These are phyloP conservation scores for Drosophila quadrilineata DNA, from an alignment of 1,140 invertebrate genomes.

Conservation along the genomic window DNA sequence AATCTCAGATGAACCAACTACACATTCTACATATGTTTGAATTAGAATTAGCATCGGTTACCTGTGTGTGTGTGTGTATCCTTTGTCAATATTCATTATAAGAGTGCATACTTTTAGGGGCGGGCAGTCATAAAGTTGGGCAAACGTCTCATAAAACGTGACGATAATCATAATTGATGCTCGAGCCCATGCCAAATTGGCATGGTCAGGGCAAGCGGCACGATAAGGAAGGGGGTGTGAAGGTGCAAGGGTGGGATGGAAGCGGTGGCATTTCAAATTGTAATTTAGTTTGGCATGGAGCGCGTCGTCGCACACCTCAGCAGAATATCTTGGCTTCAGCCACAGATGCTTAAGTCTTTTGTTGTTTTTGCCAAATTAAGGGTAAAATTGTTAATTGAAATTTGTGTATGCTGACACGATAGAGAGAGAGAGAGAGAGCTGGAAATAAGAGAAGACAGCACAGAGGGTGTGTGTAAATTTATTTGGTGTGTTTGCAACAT, in stretches of 20 bases:
- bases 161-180: slow-evolving; percentile 80
- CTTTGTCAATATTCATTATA: slow-evolving; percentile 80
- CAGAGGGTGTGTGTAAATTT: slow-evolving; percentile 26
- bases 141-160: slow-evolving; percentile 78
- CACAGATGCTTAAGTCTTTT: slow-evolving; percentile 25
- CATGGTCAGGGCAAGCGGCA: slow-evolving; percentile 11
- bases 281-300: slow-evolving; percentile 69
- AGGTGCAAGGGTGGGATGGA: background rate
- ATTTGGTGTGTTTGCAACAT: slow-evolving; percentile 50
- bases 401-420: slow-evolving; percentile 51
- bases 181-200: slow-evolving; percentile 44
- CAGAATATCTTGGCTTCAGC: slow-evolving; percentile 11
- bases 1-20: background rate
- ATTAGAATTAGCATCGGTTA: background rate
- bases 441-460: background rate
- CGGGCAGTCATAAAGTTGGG: slow-evolving; percentile 71
- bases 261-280: slow-evolving; percentile 50
- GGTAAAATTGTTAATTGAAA: slow-evolving; percentile 80
- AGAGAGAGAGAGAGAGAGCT: background rate
- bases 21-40: background rate
- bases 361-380: slow-evolving; percentile 68
- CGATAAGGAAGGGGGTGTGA: background rate
- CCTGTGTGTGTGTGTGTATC: slow-evolving; percentile 25
- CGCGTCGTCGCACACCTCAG: slow-evolving; percentile 6
- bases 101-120: slow-evolving; percentile 68